Evolutionary conservation across 2,888 invertebrate genomes (phyloP), one percentile per base, ranked within the genome.

Genomic region (Brachyopa scutellaris): DNA sequence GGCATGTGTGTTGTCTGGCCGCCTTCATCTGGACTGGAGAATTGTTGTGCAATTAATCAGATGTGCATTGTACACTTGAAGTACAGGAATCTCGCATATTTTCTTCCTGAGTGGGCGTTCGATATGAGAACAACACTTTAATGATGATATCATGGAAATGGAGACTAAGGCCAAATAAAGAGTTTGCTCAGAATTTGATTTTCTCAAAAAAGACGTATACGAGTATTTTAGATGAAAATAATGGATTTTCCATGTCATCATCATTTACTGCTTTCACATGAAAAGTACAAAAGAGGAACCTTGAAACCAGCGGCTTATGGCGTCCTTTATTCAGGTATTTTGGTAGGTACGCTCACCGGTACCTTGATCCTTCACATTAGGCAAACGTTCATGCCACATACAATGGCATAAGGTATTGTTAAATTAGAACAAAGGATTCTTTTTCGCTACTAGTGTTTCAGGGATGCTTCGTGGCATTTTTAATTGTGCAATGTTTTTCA

Each of bases 31-130:
- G n/a, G n/a, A 3, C 70, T 62, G 77, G 70, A 72, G 38, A 74
- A 53, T 76, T 69, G 57, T 70, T 82, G 77, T 66, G 70, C 55
- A 77, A 82, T 82, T 82, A 82, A 82, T 82, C 82, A 77, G 77
- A 70, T 77, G 70, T 66, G 66, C 59, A 55, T 77, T 61, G n/a
- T n/a, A 66, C 70, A 77, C 82, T 82, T 77, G 77, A 82, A 77
- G 66, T 53, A 31, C 55, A 66, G 53, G 61, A 66, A 82, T 82
- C 70, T 66, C 40, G 47, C 66, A 66, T 47, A 72, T 66, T 66
- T 61, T 72, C 70, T 59, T 66, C 66, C 77, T 62, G 64, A 77
- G 82, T 82, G 61, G 82, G 82, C 66, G 74, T 74, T 33, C 23
- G 47, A 57, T 51, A 66, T 36, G 69, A 47, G 70, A 51, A 33